Base-by-base conservation (phyloP, 1,140 invertebrate genomes). In the Pararge aegeria region DNA sequence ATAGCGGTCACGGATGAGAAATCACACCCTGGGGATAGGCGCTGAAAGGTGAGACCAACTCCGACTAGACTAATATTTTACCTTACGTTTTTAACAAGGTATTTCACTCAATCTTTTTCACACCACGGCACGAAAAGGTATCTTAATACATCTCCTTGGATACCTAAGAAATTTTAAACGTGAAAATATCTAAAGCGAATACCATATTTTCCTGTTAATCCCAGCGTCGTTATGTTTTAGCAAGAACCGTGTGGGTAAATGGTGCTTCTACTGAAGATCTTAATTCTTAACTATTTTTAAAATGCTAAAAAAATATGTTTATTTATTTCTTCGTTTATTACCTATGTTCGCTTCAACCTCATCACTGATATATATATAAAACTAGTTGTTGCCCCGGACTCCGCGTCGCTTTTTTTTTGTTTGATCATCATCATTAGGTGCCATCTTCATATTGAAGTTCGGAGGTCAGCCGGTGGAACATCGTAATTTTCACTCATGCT, bases 11-110 rank as follows among this genome's bases (percentile, higher is more conserved):
- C 38, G 38, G 38, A 42, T 42, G 38, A 42, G 13, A 42, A 42
- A 42, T 42, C 38, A 42, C 38, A 42, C 38, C 38, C 38, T 5
- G 5, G 38, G 38, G 38, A 42, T 15, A 42, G 15, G 13, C 38
- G n/a, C 13, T 18, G 38, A 42, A 42, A 42, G 38, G 38, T 42
- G 38, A 42, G 18, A 42, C 38, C 38, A 9, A 5, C 16, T 42
- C 38, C 16, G 38, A 16, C 38, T 42, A 42, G 38, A 42, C 38
- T 12, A 42, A 42, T 42, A 42, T 42, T 42, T 42, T 42, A 42
- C 38, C 38, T 42, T 42, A 7, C 38, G 38, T 42, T 42, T 42
- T 42, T 42, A 42, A 42, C 38, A 42, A 42, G 38, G 38, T 16
- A 42, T 16, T 16, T 34, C 30, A 34, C 30, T 15, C 38, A 7